Evolutionary conservation across 2,888 invertebrate species (phyloP).

Genomic region (Steinernema carpocapsae): DNA sequence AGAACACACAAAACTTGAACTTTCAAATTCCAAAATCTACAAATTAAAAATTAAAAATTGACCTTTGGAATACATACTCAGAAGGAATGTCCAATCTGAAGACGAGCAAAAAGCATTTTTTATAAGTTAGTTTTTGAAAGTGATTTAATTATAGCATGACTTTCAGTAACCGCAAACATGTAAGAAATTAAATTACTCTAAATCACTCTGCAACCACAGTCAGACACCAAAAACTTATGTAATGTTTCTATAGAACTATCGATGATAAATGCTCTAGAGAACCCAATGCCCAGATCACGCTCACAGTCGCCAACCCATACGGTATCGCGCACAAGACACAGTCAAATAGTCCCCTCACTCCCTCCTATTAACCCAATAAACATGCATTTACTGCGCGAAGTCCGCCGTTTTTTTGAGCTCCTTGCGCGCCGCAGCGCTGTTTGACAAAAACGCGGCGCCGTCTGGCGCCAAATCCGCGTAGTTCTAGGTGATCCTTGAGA

Average conservation of each 20-base stretch:
- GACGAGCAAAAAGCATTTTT: too few relatives aligned
- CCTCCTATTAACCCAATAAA: constrained; percentile 30
- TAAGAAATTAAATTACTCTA: too few relatives aligned
- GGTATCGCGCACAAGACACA: neutral
- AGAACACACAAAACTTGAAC: neutral
- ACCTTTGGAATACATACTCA: too few relatives aligned
- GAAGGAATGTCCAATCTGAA: too few relatives aligned
- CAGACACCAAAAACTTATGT: too few relatives aligned
- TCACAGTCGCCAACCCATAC: neutral
- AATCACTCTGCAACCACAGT: too few relatives aligned
- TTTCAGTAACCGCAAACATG: too few relatives aligned
- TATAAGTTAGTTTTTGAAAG: too few relatives aligned
- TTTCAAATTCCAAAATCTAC: neutral
- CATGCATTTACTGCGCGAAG: constrained; percentile 11
- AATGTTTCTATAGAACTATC: too few relatives aligned
- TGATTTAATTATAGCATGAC: too few relatives aligned
- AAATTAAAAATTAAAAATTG: too few relatives aligned
- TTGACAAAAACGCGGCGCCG: constrained; percentile 31
- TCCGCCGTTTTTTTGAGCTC: neutral
- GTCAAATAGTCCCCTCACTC: neutral
- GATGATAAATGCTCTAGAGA: too few relatives aligned
- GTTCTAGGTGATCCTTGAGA: neutral
- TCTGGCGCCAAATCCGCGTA: constrained; percentile 26
- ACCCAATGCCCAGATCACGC: neutral
- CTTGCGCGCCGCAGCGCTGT: constrained; percentile 13